Evolutionary conservation across 2,888 invertebrate genomes (phyloP), one percentile per base, ranked within the genome.

Genomic region (Hirtodrosophila trivittata): DNA sequence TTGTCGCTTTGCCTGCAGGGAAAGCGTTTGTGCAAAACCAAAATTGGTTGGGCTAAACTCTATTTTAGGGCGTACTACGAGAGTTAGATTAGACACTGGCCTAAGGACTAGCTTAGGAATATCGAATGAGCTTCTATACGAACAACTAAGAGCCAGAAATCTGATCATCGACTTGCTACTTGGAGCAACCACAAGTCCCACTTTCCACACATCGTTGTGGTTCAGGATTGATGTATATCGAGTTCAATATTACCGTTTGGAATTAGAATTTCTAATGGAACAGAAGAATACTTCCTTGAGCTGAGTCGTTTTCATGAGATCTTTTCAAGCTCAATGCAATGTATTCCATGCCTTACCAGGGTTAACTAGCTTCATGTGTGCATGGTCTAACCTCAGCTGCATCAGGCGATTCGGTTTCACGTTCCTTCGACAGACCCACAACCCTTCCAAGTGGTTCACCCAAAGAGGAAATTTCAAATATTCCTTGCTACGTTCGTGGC

Each of bases 381-480:
- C 25, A 13, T 33, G 10, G 26, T 45, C 43, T 59, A 39, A 46
- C 33, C 50, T 46, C 41, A 54, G 32, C 41, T 55, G 50, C 54
- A 49, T 51, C 35, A 46, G 47, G 35, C 35, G 46, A 47, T 51
- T 66, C 33, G 55, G 37, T 41, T 21, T 18, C 41, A 32, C 26
- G 14, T 32, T 18, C 45, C 39, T 10, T 9, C 5, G 3, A 28
- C 33, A 8, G 13, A n/a, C 10, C 12, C 25, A 10, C 21, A 38
- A 8, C 21, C 56, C 30, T 10, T 9, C 13, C 10, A 9, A 35
- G 43, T 16, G 38, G 21, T 25, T 13, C n/a, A 14, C 41, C 21
- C 21, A 41, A 60, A 58, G 42, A 50, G 49, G 58, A 60, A 66
- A 74, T 78, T 77, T 77, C 71, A 81, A 87, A 87, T 83, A 86